Conservation (phyloP, 2,797 vertebrate species). For the Danio tinwini region DNA sequence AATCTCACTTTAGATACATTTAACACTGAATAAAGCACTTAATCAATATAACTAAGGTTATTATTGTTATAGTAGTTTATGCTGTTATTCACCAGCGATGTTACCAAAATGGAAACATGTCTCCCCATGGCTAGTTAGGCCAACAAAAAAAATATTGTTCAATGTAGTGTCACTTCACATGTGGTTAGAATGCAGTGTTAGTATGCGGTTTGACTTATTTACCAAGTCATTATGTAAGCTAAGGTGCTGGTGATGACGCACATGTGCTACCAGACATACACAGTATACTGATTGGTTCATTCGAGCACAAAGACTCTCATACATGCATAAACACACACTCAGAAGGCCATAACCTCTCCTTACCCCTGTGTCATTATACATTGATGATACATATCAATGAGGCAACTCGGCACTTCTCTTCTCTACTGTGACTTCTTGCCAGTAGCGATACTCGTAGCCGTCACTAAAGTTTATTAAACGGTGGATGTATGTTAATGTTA, state of each 20-base stretch:
- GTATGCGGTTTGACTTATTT: conserved; percentile 7
- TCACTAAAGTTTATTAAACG: not conserved
- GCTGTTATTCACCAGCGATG: too few relatives aligned
- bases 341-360: conserved; percentile 30
- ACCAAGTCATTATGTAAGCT: not conserved
- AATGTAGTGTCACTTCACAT: too few relatives aligned
- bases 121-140: too few relatives aligned
- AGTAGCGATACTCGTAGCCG: not conserved
- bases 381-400: conserved; percentile 62
- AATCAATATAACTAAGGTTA: too few relatives aligned
- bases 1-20: too few relatives aligned
- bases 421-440: conserved; percentile 26
- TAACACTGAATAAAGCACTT: too few relatives aligned
- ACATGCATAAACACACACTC: conserved; percentile 22
- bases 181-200: not conserved
- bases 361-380: conserved; percentile 59
- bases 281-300: conserved; percentile 7
- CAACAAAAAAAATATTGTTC: too few relatives aligned
- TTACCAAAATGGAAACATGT: too few relatives aligned
- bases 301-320: conserved; percentile 16
- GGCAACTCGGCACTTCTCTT: conserved; percentile 42
- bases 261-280: not conserved
- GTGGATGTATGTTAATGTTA: not conserved
- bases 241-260: not conserved
- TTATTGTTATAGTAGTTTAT: too few relatives aligned